phyloP scores from a whole-genome alignment of 2,113 vertebrate species.

The Platycercus adscitus region DNA sequence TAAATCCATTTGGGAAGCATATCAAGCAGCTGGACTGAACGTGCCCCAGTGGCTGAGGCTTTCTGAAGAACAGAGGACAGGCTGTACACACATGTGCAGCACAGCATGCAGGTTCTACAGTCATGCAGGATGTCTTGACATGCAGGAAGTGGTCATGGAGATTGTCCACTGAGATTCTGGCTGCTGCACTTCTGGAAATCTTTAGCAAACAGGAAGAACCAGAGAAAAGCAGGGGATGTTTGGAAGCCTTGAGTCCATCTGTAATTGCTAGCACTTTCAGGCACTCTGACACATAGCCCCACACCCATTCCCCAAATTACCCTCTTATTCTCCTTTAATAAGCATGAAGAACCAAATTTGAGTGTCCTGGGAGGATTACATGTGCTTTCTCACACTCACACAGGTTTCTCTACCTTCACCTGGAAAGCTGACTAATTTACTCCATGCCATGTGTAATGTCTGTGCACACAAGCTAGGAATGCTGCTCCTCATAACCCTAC shows the following conservation, averaged over 20 bases:
- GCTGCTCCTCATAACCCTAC: background rate
- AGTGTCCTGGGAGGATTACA: background rate
- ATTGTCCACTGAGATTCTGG: accelerated
- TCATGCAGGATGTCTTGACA: background rate
- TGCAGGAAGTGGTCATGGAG: background rate
- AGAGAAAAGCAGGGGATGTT: background rate
- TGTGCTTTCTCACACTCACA: background rate
- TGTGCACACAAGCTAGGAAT: background rate
- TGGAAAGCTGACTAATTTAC: background rate
- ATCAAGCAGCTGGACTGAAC: background rate
- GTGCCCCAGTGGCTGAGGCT: background rate
- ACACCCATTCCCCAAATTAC: background rate
- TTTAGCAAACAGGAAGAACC: background rate
- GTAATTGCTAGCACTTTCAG: background rate
- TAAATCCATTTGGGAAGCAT: background rate
- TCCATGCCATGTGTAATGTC: background rate
- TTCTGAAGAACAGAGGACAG: background rate
- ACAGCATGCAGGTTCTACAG: background rate
- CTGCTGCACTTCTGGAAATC: background rate
- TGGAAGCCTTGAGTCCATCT: background rate
- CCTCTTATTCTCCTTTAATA: background rate
- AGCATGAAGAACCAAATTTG: background rate
- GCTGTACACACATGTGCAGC: background rate
- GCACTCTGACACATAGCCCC: background rate
- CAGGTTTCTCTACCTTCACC: background rate